A percentile compares a stretch with the other conserved stretches of the same genome.
Evolutionary conservation across 2,888 invertebrate species (phyloP).

Genomic region (Yponomeuta plumbellus): DNA sequence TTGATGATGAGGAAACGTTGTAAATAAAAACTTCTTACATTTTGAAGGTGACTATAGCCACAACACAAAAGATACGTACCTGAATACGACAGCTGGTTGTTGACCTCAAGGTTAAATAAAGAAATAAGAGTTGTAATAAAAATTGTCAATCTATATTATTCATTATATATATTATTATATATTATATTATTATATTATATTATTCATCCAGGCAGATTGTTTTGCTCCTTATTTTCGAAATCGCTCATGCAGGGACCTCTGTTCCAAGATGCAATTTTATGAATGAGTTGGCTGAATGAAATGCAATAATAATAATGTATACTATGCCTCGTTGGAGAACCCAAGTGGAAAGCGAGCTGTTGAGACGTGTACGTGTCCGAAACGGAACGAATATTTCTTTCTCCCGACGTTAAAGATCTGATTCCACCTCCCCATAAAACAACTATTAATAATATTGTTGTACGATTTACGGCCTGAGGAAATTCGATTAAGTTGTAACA

Average conservation of each 20-base stretch:
- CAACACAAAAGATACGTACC: too few species aligned
- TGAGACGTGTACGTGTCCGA: constrained; percentile 38
- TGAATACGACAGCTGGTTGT: too few species aligned
- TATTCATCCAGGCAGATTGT: neutral
- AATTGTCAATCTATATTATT: too few species aligned
- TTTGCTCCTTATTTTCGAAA: constrained; percentile 41
- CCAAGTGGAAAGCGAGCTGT: constrained; percentile 42
- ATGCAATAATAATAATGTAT: constrained; percentile 53
- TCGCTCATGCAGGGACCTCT: constrained; percentile 45
- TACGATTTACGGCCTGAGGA: constrained; percentile 25
- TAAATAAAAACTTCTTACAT: too few species aligned
- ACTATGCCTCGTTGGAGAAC: constrained; percentile 39
- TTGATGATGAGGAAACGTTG: too few species aligned
- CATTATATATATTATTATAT: too few species aligned
- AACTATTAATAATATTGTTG: constrained; percentile 43
- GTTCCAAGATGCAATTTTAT: constrained; percentile 70
- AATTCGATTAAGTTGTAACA: constrained; percentile 23
- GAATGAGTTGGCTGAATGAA: constrained; percentile 73
- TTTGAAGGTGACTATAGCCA: too few species aligned
- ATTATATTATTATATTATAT: too few species aligned
- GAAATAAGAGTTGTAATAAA: neutral
- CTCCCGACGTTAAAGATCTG: neutral
- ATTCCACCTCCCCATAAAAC: constrained; percentile 48
- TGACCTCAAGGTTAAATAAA: neutral
- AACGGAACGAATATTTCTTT: constrained; percentile 24